These are phyloP conservation scores for Orthosia incerta DNA, from an alignment of 2,888 invertebrate species.

Conservation along the genomic window DNA sequence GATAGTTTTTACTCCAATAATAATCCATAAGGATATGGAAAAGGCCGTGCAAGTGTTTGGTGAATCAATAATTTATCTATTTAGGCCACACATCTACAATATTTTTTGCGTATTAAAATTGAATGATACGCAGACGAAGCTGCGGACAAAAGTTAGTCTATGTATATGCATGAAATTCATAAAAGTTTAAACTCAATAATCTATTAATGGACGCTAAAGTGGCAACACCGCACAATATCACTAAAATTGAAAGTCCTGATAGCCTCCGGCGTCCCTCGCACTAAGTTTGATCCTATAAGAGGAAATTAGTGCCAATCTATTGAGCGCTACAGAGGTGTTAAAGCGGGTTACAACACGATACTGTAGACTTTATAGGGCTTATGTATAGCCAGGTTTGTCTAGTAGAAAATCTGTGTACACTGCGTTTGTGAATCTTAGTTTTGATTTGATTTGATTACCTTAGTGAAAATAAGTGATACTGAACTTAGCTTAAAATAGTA, in stretches of 20 bases:
- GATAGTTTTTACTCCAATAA: too few species aligned
- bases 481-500: neutral
- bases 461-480: conserved; percentile 7
- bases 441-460: neutral
- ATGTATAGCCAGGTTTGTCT: neutral
- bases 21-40: too few species aligned
- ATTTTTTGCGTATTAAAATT: too few species aligned
- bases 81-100: too few species aligned
- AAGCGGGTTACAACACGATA: conserved; percentile 15
- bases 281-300: conserved; percentile 60
- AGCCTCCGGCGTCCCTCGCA: conserved; percentile 33
- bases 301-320: conserved; percentile 62
- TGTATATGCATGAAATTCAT: neutral
- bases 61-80: too few species aligned
- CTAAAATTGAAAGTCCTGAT: conserved; percentile 49
- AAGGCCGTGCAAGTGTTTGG: too few species aligned
- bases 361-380: neutral
- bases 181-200: conserved; percentile 5
- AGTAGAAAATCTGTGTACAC: neutral
- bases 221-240: conserved; percentile 29
- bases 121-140: too few species aligned
- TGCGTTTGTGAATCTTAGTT: neutral
- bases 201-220: conserved; percentile 29
- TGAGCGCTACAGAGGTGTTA: conserved; percentile 51
- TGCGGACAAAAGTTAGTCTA: too few species aligned